phyloP scores from a whole-genome alignment of 2,888 invertebrate genomes.

The Panorpa germanica region DNA sequence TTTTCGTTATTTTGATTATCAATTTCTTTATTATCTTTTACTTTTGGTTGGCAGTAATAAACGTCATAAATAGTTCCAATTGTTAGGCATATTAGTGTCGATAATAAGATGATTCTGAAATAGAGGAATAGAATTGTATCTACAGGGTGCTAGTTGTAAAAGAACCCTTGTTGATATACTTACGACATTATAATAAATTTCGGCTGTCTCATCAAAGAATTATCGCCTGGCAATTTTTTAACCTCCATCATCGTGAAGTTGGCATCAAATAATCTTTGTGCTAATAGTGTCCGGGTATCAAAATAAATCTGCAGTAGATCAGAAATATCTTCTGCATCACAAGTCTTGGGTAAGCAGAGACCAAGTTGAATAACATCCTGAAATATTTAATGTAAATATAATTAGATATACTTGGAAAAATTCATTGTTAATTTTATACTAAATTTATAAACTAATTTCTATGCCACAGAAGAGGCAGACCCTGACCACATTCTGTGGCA shows the following conservation, averaged over 20 bases:
- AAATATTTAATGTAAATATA: no score
- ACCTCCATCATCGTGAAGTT: constrained; percentile 11
- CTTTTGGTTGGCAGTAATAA: constrained; percentile 15
- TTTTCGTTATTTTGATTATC: constrained; percentile 11
- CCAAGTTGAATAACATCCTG: constrained; percentile 16
- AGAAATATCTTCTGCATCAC: constrained; percentile 15
- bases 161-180: constrained; percentile 14
- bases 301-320: constrained; percentile 10
- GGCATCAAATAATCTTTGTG: constrained; percentile 10
- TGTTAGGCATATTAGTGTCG: constrained; percentile 16
- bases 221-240: constrained; percentile 8
- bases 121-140: constrained; percentile 3
- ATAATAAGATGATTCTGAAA: constrained; percentile 15
- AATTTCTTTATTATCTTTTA: constrained; percentile 9
- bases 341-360: constrained; percentile 21
- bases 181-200: constrained; percentile 21
- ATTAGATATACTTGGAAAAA: no score
- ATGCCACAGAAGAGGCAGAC: no score
- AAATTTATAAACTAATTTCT: no score
- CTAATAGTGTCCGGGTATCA: constrained; percentile 9
- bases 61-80: constrained; percentile 21
- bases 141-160: no score
- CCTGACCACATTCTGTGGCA: no score
- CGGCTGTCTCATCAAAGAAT: constrained; percentile 13
- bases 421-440: no score